Evolutionary conservation across 2,113 vertebrate species (phyloP).

Genomic region (Martes martes): DNA sequence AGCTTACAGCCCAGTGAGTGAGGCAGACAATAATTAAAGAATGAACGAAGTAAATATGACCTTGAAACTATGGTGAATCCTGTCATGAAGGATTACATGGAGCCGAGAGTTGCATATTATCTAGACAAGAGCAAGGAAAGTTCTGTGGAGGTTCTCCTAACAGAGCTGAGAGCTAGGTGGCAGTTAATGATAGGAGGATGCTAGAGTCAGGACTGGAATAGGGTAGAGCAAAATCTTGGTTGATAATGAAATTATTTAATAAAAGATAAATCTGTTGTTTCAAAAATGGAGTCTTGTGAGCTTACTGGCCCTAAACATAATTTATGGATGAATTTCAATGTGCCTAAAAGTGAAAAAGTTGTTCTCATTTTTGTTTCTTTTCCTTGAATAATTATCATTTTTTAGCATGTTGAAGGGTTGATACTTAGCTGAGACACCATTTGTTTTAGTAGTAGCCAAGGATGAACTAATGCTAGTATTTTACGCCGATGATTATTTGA

Average conservation of each 20-base stretch:
- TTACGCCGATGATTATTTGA: background rate
- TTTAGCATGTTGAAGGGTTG: background rate
- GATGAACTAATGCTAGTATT: background rate
- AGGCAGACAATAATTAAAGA: background rate
- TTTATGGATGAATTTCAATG: background rate
- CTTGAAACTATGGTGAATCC: background rate
- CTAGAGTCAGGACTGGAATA: background rate
- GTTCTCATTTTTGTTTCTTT: background rate
- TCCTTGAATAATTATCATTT: background rate
- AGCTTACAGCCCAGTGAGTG: background rate
- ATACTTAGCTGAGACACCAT: background rate
- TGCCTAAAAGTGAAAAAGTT: background rate
- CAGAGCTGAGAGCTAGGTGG: background rate
- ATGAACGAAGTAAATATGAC: background rate
- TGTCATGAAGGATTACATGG: background rate
- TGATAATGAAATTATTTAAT: background rate
- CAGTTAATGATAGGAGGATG: background rate
- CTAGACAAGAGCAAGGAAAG: background rate
- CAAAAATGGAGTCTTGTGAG: background rate
- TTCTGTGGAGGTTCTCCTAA: background rate
- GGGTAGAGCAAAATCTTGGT: background rate
- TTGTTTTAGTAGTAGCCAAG: background rate
- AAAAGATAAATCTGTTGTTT: background rate
- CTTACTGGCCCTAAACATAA: background rate
- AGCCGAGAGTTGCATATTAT: background rate